Evolutionary conservation across 1,140 invertebrate species (phyloP), one percentile per base, ranked within the genome.

Genomic region (Hirudo medicinalis): DNA sequence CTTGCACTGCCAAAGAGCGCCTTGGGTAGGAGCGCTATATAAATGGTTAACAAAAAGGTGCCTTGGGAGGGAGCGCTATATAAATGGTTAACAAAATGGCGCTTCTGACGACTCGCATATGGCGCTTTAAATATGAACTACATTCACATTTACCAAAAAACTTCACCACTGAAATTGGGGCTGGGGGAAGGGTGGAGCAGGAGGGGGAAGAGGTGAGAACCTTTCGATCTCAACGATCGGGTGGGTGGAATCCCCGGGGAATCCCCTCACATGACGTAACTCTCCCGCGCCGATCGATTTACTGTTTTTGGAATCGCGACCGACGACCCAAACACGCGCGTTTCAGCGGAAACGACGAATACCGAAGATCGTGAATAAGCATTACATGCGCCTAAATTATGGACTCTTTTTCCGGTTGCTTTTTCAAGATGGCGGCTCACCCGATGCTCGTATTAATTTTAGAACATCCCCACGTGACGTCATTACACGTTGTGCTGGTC

Each of bases 361-460:
- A 63, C 57, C 19, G 29, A 63, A 63, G 57, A 63, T 63, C 57
- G 57, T 32, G 57, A 63, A 63, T 63, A 63, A 63, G 57, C 57
- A 63, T 63, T 63, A 63, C 57, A 63, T 19, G 57, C 57, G 57
- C 57, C 57, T 63, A 32, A 63, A 63, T 63, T 63, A 63, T 63
- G 57, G 29, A 63, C 57, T 63, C 29, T 20, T 32, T 63, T 63
- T 63, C 29, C 57, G 22, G 57, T 22, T 63, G 22, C 29, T 32
- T 63, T 63, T 63, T 63, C 29, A 25, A 25, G 22, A 63, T 25
- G 57, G 29, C 29, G 57, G 57, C 57, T 49, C 43, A 49, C 43
- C 43, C 43, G 43, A 49, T 6, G 57, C 57, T 63, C 57, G 57
- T 63, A 63, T 63, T 63, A 63, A 63, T 63, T 63, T 63, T 63